phyloP scores from a whole-genome alignment of 2,113 vertebrate species.

The Geococcyx californianus region DNA sequence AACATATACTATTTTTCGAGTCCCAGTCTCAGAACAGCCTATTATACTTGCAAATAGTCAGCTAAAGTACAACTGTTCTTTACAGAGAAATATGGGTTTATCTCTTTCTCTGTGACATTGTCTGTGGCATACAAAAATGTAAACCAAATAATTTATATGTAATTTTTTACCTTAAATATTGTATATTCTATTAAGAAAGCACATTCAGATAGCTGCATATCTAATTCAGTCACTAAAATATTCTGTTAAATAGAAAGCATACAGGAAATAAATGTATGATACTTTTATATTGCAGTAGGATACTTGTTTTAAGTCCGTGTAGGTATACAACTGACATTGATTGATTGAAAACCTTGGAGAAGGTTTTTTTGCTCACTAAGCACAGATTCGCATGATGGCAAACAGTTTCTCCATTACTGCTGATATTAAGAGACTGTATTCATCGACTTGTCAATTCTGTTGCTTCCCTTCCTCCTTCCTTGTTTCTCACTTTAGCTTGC shows the following conservation, averaged over 20 bases:
- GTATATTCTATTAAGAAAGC: not conserved
- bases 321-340: conserved; percentile 31
- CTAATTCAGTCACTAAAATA: not conserved
- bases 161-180: not conserved
- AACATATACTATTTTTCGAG: conserved; percentile 36
- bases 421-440: conserved; percentile 47
- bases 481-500: not conserved
- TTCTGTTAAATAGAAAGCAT: not conserved
- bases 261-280: not conserved
- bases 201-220: not conserved
- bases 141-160: not conserved
- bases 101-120: not conserved
- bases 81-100: not conserved
- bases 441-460: conserved; percentile 59
- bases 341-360: conserved; percentile 56
- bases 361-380: conserved; percentile 60
- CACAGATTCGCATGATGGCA: conserved; percentile 63
- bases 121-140: not conserved
- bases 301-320: not conserved
- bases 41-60: conserved; percentile 64
- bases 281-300: not conserved
- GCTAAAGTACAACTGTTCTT: conserved; percentile 38
- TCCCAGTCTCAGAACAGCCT: not conserved
- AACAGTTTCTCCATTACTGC: conserved; percentile 58
- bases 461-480: not conserved